Evolutionary conservation across 2,797 vertebrate species (phyloP), one percentile per base, ranked within the genome.

Genomic region (Brachyalestes nurse): DNA sequence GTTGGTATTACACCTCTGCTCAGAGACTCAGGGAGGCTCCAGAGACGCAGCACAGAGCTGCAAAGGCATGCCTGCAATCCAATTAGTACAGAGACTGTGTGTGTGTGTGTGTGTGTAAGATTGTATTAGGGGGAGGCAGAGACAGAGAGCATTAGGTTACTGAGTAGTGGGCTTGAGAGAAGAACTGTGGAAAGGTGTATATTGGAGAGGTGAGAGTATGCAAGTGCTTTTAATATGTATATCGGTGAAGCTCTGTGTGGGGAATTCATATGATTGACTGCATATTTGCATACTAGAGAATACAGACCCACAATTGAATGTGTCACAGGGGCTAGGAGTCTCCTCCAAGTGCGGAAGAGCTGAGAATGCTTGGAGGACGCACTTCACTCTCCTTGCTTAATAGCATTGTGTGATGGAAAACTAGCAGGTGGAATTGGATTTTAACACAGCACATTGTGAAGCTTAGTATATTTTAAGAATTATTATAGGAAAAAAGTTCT

Each of bases 41-140:
- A 79, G 72, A 83, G 64, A 71, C 0, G 10, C n/a, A 34, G 57
- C 2, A 2, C 14, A 21, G 57, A 51, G 25, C 49, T 61, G 70
- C 70, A 74, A 47, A 21, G 21, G 55, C 12, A 71, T 21, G 21
- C 53, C 61, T 40, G 53, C 25, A 82, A 76, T 71, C 69, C 57
- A 74, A 72, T 86, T 75, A 75, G 47, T 62, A 38, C 17, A 58
- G 23, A 17, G 12, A 13, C 16, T 8, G 61, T 25, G 58, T 77
- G 70, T 67, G 42, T 23, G 70, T 67, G 42, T 23, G 5, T 77
- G 65, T 67, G 42, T 25, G 40, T 34, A 34, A 34, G 34, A 34
- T 4, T 58, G 51, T 65, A 69, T 40, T 21, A 13, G 28, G n/a
- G 6, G 9, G 34, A 42, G 25, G 69, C 6, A 66, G 60, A 65